phyloP scores from a whole-genome alignment of 2,113 vertebrate species.

The Corydoras maculifer region DNA sequence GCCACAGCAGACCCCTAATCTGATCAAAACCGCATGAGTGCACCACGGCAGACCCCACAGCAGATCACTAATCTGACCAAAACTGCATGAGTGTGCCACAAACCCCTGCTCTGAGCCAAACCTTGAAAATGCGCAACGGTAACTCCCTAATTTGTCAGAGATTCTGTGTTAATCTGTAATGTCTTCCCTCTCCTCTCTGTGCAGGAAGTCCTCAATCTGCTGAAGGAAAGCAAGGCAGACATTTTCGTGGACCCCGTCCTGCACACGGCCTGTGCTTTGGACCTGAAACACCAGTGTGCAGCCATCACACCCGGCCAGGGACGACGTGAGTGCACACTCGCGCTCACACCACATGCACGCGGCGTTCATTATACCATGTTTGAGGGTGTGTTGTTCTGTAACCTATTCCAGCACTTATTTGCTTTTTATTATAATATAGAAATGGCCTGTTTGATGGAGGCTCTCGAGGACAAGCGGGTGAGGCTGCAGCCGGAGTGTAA shows the following conservation, averaged over 20 bases:
- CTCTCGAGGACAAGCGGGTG: constrained; percentile 90
- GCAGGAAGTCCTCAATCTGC: constrained; percentile 96
- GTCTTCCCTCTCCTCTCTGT: neutral
- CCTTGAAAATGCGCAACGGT: no score
- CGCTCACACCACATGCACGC: no score
- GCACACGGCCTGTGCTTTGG: constrained; percentile 64
- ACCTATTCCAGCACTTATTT: no score
- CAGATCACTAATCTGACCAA: constrained; percentile 83
- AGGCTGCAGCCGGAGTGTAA: constrained; percentile 95
- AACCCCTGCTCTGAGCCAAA: no score
- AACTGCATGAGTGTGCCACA: no score
- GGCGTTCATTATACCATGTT: no score
- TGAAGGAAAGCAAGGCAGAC: constrained; percentile 97
- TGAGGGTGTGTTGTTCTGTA: no score
- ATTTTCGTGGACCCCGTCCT: constrained; percentile 88
- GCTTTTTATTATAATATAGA: no score
- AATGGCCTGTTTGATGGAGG: constrained; percentile 96
- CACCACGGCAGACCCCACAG: constrained; percentile 52
- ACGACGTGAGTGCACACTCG: constrained; percentile 77
- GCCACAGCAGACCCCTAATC: no score
- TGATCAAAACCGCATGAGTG: no score
- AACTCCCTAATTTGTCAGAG: no score
- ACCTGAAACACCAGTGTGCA: constrained; percentile 97
- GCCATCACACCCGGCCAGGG: constrained; percentile 89
- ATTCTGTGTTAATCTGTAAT: no score